Evolutionary conservation across 2,797 vertebrate genomes (phyloP).

Genomic region (Scleropages formosus): DNA sequence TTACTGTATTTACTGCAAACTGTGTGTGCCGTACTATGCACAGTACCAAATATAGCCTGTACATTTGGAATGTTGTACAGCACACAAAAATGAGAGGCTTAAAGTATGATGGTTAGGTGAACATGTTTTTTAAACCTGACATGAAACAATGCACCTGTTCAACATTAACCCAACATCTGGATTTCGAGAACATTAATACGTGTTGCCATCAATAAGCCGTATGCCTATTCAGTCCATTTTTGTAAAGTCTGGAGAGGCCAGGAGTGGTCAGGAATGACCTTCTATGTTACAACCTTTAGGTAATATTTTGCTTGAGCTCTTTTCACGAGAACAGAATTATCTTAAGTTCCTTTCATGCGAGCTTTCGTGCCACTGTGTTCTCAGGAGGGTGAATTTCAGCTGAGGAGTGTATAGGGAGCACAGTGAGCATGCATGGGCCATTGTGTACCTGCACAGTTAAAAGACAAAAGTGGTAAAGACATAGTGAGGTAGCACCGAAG

Average conservation of each 20-base stretch:
- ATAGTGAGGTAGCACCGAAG: no score
- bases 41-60: not conserved
- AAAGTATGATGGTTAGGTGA: not conserved
- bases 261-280: not conserved
- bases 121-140: no score
- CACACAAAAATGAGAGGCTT: not conserved
- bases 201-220: not conserved
- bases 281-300: not conserved
- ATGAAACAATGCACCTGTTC: conserved; percentile 3
- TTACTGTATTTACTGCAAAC: no score
- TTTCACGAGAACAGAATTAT: not conserved
- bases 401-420: not conserved
- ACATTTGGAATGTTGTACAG: conserved; percentile 5
- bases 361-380: conserved; percentile 10
- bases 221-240: not conserved
- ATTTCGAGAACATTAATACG: conserved; percentile 6
- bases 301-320: conserved; percentile 7
- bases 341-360: conserved; percentile 1
- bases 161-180: conserved; percentile 20
- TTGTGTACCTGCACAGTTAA: no score
- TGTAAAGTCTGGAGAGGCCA: not conserved
- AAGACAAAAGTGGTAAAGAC: no score
- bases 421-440: no score
- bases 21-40: no score
- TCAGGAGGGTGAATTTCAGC: conserved; percentile 22